Percentiles rank a stretch among this genome's conserved stretches.
These are phyloP conservation scores for Aplocera efformata DNA, from an alignment of 2,888 invertebrate genomes.

Conservation along the genomic window DNA sequence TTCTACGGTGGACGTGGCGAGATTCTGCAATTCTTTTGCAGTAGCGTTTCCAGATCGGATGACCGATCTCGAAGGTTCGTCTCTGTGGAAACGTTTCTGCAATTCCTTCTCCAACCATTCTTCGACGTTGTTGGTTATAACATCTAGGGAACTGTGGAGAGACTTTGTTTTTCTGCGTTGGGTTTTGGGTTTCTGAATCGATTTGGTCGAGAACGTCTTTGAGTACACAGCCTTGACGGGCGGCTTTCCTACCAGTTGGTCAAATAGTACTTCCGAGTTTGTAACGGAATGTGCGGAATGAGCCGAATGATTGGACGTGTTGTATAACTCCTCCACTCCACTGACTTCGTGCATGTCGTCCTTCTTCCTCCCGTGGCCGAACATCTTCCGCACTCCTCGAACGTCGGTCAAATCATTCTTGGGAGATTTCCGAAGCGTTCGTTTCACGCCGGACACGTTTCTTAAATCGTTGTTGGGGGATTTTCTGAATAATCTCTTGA, in stretches of 20 bases:
- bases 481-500: constrained; percentile 50
- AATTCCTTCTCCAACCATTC: constrained; percentile 53
- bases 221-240: constrained; percentile 48
- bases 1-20: constrained; percentile 48
- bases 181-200: constrained; percentile 25
- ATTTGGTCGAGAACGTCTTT: constrained; percentile 44
- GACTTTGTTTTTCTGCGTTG: constrained; percentile 36
- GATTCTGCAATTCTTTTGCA: constrained; percentile 45
- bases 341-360: constrained; percentile 47
- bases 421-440: constrained; percentile 40
- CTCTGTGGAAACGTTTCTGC: constrained; percentile 35
- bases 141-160: constrained; percentile 41
- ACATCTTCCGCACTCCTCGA: constrained; percentile 50
- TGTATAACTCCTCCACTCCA: constrained; percentile 58
- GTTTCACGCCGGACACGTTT: constrained; percentile 59
- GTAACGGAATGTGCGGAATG: too few relatives aligned
- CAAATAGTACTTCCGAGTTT: constrained; percentile 46
- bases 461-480: constrained; percentile 53
- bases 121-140: constrained; percentile 44
- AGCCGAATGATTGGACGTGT: constrained; percentile 35
- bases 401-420: constrained; percentile 55
- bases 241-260: constrained; percentile 49
- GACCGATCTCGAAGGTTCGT: constrained; percentile 20
- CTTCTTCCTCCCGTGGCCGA: constrained; percentile 30
- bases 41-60: constrained; percentile 25